phyloP scores from a whole-genome alignment of 1,140 invertebrate genomes.

The Triops longicaudatus region DNA sequence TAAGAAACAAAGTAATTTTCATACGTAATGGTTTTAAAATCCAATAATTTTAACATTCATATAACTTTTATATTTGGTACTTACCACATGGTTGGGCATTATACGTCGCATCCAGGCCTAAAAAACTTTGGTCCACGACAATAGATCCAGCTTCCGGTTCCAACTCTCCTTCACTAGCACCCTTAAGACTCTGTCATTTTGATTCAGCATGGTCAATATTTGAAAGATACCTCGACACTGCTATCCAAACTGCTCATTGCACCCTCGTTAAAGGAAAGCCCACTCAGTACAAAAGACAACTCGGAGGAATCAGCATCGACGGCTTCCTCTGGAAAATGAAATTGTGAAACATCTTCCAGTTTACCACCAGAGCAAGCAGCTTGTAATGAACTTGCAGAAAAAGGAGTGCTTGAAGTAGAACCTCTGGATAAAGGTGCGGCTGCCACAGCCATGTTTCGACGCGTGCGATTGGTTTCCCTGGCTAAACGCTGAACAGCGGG shows the following conservation, averaged over 20 bases:
- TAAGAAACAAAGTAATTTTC: no score
- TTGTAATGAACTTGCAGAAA: neutral
- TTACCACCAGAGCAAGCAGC: neutral
- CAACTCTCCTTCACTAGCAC: conserved; percentile 29
- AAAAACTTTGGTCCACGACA: conserved; percentile 28
- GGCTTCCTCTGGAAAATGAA: neutral
- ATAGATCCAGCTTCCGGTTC: conserved; percentile 29
- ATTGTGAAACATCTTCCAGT: neutral
- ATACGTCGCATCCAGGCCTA: conserved; percentile 29
- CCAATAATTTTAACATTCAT: neutral
- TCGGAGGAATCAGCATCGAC: neutral
- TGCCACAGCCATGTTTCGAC: neutral
- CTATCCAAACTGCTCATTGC: neutral
- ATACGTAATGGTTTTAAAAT: neutral
- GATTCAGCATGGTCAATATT: neutral
- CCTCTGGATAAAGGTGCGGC: neutral
- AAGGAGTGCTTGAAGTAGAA: neutral
- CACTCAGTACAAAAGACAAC: neutral
- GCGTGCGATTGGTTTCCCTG: neutral
- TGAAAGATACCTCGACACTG: neutral
- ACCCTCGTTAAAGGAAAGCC: neutral
- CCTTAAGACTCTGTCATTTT: neutral
- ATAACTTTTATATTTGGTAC: neutral
- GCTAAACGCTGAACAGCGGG: neutral
- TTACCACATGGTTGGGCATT: conserved; percentile 27